Evolutionary conservation across 2,113 vertebrate genomes (phyloP).

Genomic region (Hippocampus zosterae): DNA sequence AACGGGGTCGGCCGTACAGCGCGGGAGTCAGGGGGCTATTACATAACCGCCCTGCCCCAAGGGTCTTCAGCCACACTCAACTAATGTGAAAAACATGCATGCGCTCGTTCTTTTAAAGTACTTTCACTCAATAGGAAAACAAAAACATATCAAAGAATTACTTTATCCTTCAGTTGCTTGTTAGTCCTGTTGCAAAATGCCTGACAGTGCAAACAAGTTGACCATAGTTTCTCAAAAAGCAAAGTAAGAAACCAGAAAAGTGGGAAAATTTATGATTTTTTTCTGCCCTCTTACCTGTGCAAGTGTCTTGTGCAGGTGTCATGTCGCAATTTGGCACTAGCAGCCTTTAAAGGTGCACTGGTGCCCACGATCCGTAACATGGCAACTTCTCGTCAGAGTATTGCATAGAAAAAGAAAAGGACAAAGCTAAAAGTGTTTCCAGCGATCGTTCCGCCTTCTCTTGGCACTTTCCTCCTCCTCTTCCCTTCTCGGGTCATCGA

Average conservation of each 20-base stretch:
- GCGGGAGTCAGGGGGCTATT: not conserved
- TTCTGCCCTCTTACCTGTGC: slow-evolving; percentile 55
- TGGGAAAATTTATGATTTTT: not conserved
- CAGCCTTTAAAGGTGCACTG: slow-evolving; percentile 14
- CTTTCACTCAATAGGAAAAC: not conserved
- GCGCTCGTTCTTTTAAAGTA: not conserved
- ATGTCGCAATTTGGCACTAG: slow-evolving; percentile 22
- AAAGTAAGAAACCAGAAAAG: not conserved
- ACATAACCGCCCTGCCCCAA: not conserved
- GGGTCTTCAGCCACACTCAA: no score
- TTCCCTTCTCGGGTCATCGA: not conserved
- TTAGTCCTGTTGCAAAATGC: not conserved
- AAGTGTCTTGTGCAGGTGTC: slow-evolving; percentile 34
- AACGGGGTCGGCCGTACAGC: not conserved
- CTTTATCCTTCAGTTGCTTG: not conserved
- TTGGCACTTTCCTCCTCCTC: not conserved
- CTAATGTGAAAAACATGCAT: slow-evolving; percentile 7
- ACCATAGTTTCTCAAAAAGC: not conserved
- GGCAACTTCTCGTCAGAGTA: not conserved
- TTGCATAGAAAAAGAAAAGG: not conserved
- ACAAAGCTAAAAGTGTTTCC: not conserved
- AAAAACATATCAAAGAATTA: not conserved
- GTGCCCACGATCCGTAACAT: slow-evolving; percentile 59
- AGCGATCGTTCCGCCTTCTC: not conserved
- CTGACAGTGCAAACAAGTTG: not conserved